A percentile compares a stretch with the other conserved stretches of the same genome.
Evolutionary conservation across 2,888 invertebrate genomes (phyloP).

Genomic region (Xestoiulus laeticollis): DNA sequence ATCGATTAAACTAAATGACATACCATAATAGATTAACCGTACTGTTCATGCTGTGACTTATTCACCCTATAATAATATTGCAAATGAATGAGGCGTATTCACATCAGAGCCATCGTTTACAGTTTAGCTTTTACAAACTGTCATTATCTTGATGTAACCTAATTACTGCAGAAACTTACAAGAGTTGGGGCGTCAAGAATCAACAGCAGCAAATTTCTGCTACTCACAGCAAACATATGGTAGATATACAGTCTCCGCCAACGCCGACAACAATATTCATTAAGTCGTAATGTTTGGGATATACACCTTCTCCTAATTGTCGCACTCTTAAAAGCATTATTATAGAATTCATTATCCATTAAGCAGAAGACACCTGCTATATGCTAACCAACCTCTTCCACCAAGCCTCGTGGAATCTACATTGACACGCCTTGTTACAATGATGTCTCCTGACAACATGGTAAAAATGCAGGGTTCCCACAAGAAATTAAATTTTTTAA

Average conservation of each 20-base stretch:
- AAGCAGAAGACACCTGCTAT: background rate
- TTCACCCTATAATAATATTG: background rate
- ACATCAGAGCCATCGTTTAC: background rate
- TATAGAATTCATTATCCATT: background rate
- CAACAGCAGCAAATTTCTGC: background rate
- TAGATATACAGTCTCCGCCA: background rate
- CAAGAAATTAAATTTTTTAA: no score
- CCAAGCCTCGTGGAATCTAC: background rate
- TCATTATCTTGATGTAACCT: conserved; percentile 21
- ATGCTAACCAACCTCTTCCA: background rate
- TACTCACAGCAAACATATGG: background rate
- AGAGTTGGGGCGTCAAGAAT: background rate
- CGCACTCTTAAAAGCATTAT: conserved; percentile 17
- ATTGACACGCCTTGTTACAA: no score
- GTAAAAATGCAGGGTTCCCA: no score
- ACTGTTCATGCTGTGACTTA: background rate
- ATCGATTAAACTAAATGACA: background rate
- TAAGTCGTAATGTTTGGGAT: conserved; percentile 38
- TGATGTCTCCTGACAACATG: no score
- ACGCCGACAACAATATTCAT: conserved; percentile 32
- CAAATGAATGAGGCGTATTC: background rate
- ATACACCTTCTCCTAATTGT: conserved; percentile 20
- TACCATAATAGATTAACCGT: background rate
- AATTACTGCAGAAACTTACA: background rate
- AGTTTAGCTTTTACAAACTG: background rate